Conservation (phyloP, 92 coral and sea anemone species). For the Heliopora coerulea region DNA sequence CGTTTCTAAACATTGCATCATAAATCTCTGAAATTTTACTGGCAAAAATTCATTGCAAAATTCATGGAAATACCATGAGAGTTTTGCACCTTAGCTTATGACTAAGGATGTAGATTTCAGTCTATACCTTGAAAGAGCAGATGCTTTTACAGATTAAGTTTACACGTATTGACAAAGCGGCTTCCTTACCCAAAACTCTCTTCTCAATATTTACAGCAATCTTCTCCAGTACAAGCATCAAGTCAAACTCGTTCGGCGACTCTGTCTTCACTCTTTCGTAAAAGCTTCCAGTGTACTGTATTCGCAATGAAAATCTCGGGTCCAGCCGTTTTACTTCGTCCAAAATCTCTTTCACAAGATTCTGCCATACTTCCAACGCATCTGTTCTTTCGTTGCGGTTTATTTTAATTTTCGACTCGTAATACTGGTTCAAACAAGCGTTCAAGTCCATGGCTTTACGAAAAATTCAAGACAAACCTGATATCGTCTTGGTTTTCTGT, state of each 20-base stretch:
- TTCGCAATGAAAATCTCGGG: conserved; percentile 33
- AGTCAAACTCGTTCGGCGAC: conserved; percentile 69
- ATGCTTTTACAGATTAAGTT: too few relatives aligned
- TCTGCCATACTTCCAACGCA: conserved; percentile 55
- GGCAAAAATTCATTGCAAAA: too few relatives aligned
- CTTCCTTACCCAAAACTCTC: background rate
- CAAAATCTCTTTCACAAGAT: conserved; percentile 40
- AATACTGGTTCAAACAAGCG: conserved; percentile 44
- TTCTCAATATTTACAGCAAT: background rate
- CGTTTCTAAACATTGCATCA: too few relatives aligned
- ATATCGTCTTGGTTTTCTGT: too few relatives aligned
- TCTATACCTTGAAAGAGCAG: too few relatives aligned
- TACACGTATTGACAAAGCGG: too few relatives aligned
- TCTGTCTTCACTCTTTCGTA: conserved; percentile 65
- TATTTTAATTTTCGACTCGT: conserved; percentile 29
- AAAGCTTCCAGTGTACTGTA: conserved; percentile 50
- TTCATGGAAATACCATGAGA: too few relatives aligned
- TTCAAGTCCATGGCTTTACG: conserved; percentile 17
- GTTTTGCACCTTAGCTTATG: too few relatives aligned
- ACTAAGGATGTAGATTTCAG: too few relatives aligned
- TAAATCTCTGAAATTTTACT: too few relatives aligned
- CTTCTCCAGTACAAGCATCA: conserved; percentile 60
- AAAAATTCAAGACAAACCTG: too few relatives aligned
- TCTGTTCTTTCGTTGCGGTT: conserved; percentile 8
- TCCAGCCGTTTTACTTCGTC: conserved; percentile 41